Base-by-base conservation (phyloP, 2,113 vertebrate species). In the Arizona elegans region DNA sequence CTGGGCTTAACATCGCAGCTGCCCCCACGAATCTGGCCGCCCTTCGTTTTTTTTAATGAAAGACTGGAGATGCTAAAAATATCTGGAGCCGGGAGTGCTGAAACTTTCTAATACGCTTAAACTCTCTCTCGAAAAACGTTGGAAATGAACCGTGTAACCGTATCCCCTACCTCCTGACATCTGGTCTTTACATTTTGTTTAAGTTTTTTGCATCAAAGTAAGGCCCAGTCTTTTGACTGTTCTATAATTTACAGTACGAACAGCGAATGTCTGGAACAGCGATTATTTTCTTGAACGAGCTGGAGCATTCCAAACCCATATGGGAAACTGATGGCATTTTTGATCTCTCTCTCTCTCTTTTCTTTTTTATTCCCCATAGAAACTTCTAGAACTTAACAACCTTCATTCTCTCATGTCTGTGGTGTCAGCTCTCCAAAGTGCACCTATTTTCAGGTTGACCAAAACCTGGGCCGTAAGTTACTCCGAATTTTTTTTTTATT, bases 401-500 rank as follows among this genome's bases (percentile, higher is more conserved):
- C 98, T 99, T 93, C 99, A 99, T 96, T 99, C 99, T 38, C 97
- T 99, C 94, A 98, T 99, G 98, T 99, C 99, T 0, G 99, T 99
- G 96, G 98, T 99, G 54, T 99, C 99, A 1, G 99, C 99, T 1
- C 97, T 99, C 96, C 99, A 99, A 92, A 99, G 99, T 0, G 99
- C 99, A 0, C 99, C 99, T 15, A 99, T 99, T 97, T 99, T 99
- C 98, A 98, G 99, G 96, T 98, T 99, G 95, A 98, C 98, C 62
- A 99, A 99, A 97, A 99, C 99, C 91, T 99, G 99, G 99, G 99
- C 99, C 95, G 99, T 99, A 98, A 98, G 99, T 98, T 75, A 86
- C 54, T 89, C 33, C 11, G 91, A 29, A 29, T 55, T 53, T 19
- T 62, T 0, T 29, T 65, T 12, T 29, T 29, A 1, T 8, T 58